These are phyloP conservation scores for Marasmarcha lunaedactyla DNA, from an alignment of 2,888 invertebrate species.

Conservation along the genomic window DNA sequence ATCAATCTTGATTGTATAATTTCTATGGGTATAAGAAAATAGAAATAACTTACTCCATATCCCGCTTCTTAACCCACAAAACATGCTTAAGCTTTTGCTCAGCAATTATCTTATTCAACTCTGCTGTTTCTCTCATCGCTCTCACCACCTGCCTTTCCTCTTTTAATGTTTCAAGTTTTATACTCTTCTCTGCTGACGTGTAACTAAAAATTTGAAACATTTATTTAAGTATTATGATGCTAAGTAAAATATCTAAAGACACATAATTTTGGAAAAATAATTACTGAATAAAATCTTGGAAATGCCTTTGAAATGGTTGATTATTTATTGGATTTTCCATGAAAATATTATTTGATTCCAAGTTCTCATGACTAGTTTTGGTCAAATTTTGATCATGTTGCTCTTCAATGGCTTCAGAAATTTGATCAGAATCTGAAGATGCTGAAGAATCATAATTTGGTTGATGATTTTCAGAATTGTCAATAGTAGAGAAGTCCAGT, in stretches of 20 bases:
- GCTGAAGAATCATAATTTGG: constrained; percentile 24
- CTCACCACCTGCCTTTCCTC: constrained; percentile 50
- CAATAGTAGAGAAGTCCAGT: background rate
- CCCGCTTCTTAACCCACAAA: constrained; percentile 52
- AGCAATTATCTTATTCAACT: constrained; percentile 72
- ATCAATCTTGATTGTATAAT: too few species aligned
- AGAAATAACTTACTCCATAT: constrained; percentile 39
- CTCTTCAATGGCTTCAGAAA: constrained; percentile 19
- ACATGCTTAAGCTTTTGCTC: constrained; percentile 68
- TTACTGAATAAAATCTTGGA: constrained; percentile 45
- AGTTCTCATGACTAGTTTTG: too few species aligned
- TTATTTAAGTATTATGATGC: background rate
- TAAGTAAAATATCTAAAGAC: background rate
- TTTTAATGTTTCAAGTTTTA: constrained; percentile 50
- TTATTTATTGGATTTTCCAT: constrained; percentile 19
- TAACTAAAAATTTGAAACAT: constrained; percentile 25
- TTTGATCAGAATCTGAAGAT: constrained; percentile 30
- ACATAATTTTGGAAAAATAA: constrained; percentile 7
- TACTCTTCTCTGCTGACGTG: constrained; percentile 36
- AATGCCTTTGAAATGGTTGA: constrained; percentile 32
- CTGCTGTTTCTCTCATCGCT: constrained; percentile 70
- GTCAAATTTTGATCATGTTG: too few species aligned
- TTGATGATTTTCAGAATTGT: background rate
- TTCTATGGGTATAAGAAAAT: constrained; percentile 1
- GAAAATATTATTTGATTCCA: background rate